Percentiles rank a stretch among this genome's conserved stretches.
Evolutionary conservation across 2,888 invertebrate species (phyloP).

Genomic region (Hypena proboscidalis): DNA sequence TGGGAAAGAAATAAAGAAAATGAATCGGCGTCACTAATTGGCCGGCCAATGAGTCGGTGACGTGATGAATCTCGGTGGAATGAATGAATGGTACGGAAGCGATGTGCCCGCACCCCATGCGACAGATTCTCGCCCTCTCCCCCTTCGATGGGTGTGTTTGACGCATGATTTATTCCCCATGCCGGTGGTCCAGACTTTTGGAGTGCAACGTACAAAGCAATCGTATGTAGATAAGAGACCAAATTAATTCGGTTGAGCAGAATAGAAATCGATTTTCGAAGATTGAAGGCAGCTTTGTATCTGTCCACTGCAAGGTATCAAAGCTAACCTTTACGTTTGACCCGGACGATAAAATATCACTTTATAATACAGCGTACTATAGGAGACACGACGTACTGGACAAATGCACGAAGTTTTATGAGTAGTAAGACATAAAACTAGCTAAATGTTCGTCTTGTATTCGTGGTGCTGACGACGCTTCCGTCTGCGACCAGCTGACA

Average conservation of each 20-base stretch:
- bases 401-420: constrained; percentile 62
- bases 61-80: constrained; percentile 61
- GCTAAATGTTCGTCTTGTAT: constrained; percentile 59
- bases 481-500: constrained; percentile 58
- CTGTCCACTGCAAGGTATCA: constrained; percentile 7
- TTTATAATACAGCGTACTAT: constrained; percentile 27
- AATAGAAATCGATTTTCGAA: constrained; percentile 20
- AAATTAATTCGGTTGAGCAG: constrained; percentile 31
- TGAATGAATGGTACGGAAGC: constrained; percentile 59
- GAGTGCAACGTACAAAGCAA: constrained; percentile 54
- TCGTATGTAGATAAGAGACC: constrained; percentile 43
- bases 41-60: constrained; percentile 56
- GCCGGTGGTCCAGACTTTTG: constrained; percentile 44
- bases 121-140: constrained; percentile 65
- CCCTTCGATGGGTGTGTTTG: constrained; percentile 65
- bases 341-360: constrained; percentile 19
- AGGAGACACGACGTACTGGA: constrained; percentile 46
- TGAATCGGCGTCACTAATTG: constrained; percentile 63
- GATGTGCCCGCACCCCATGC: constrained; percentile 48
- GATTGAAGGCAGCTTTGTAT: constrained; percentile 1
- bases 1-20: constrained; percentile 51
- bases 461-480: constrained; percentile 54
- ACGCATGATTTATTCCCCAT: constrained; percentile 69
- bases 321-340: neutral
- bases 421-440: constrained; percentile 66